Base-by-base conservation (phyloP, 1,140 invertebrate genomes). In the Drosophila ambigua region DNA sequence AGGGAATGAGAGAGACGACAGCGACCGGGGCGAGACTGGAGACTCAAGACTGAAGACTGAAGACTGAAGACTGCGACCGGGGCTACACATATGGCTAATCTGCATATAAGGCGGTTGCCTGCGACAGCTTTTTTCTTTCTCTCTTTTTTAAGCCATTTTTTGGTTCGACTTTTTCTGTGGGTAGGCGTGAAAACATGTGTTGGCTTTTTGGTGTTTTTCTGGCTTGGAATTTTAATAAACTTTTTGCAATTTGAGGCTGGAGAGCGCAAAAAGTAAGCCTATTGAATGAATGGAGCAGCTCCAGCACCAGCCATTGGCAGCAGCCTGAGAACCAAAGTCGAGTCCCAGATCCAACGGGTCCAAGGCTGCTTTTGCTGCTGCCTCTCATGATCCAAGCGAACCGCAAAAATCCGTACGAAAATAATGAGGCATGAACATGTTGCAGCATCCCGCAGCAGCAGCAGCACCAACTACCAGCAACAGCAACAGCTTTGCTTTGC, bases 381-480 rank as follows among this genome's bases (percentile, higher is more conserved):
- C 72, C 41, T 39, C 35, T 13, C 35, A 39, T 39, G 35, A 83
- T 71, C 78, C 72, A 60, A 74, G 52, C 75, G 79, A 85, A 90
- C 88, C 87, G 77, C 87, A 90, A 90, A 80, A 81, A 65, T 81
- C 81, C 75, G 71, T 90, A 85, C 73, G 71, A 90, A 90, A 90
- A 90, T 90, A 90, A 90, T 90, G 88, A 90, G 88, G 77, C 79
- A 83, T 88, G 79, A 90, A 83, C 76, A 87, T 77, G 87, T 83
- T 80, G 87, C 82, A 77, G 78, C 73, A 81, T 77, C 77, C 52
- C 45, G 15, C 76, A 26, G 48, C 67, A 60, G 53, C 69, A 55
- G 26, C 59, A 71, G 55, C 64, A 46, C 57, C 69, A 67, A 68
- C 57, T 63, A 59, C 45, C 57, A 28, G 6, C 26, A 6, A 28